Evolutionary conservation across 2,113 vertebrate species (phyloP).

Genomic region (Fulica atra): DNA sequence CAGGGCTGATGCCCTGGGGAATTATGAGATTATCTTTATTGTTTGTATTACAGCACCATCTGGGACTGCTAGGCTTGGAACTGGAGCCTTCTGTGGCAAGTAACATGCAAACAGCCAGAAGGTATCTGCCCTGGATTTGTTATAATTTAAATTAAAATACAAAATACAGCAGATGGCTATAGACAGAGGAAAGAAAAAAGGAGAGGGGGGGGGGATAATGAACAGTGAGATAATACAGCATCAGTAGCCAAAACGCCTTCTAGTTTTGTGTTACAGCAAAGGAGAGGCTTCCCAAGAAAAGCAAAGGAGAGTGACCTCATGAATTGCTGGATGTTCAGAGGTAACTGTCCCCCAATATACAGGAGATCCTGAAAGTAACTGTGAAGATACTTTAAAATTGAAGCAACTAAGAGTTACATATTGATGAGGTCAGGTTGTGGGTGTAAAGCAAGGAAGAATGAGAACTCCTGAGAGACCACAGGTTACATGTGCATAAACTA

Average conservation of each 20-base stretch:
- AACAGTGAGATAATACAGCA: not conserved
- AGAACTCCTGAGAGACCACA: not conserved
- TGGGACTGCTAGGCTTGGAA: not conserved
- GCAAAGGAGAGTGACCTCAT: not conserved
- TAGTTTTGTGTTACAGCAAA: not conserved
- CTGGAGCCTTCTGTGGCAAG: not conserved
- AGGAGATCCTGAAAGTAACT: not conserved
- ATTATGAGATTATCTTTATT: constrained; percentile 10
- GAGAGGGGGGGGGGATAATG: too few species aligned
- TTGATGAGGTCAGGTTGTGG: not conserved
- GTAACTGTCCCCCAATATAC: not conserved
- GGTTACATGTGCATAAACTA: rapidly evolving
- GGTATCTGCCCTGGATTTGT: not conserved
- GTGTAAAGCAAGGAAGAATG: not conserved
- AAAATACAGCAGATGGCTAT: not conserved
- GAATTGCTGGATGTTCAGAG: not conserved
- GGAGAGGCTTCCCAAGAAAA: not conserved
- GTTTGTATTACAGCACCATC: not conserved
- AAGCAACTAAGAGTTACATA: not conserved
- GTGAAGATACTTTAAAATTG: not conserved
- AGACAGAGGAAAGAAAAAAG: rapidly evolving
- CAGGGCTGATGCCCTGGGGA: not conserved
- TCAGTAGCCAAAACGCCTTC: not conserved
- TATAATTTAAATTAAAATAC: not conserved
- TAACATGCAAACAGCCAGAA: not conserved